phyloP scores from a whole-genome alignment of 2,113 vertebrate species.

The Chaetodon auriga region DNA sequence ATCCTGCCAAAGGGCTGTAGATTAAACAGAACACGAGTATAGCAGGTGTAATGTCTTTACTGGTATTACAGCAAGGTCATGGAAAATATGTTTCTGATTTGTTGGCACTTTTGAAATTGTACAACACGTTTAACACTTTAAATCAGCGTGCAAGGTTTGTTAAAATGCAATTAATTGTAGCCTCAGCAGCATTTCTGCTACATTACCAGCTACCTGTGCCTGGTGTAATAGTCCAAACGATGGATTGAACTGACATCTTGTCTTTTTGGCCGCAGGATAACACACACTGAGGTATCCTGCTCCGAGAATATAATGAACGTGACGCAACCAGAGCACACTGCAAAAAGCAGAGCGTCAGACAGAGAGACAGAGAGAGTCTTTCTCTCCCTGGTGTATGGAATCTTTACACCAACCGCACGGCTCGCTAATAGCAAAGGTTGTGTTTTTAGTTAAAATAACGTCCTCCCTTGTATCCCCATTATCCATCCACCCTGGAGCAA shows the following conservation, averaged over 20 bases:
- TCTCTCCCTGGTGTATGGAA: slow-evolving; percentile 22
- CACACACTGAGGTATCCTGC: not conserved
- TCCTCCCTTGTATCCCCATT: slow-evolving; percentile 50
- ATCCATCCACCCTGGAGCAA: slow-evolving; percentile 59
- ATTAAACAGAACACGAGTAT: not conserved
- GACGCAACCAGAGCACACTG: not conserved
- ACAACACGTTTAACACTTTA: not conserved
- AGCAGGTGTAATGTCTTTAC: too few species aligned
- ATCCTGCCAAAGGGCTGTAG: not conserved
- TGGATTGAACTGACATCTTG: not conserved
- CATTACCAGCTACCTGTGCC: not conserved
- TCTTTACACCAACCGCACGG: slow-evolving; percentile 25
- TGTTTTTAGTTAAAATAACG: slow-evolving; percentile 71
- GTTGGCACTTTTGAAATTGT: not conserved
- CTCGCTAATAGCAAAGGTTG: slow-evolving; percentile 63
- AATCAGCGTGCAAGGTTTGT: not conserved
- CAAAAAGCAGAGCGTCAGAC: not conserved
- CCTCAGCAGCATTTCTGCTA: not conserved
- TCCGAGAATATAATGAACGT: not conserved
- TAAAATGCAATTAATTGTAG: not conserved
- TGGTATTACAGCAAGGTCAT: not conserved
- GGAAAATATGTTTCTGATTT: slow-evolving; percentile 5
- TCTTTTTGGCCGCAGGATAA: not conserved
- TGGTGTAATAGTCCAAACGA: not conserved
- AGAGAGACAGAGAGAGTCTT: slow-evolving; percentile 1